Base-by-base conservation (phyloP, 2,797 vertebrate species). In the Clarias laeviceps region DNA sequence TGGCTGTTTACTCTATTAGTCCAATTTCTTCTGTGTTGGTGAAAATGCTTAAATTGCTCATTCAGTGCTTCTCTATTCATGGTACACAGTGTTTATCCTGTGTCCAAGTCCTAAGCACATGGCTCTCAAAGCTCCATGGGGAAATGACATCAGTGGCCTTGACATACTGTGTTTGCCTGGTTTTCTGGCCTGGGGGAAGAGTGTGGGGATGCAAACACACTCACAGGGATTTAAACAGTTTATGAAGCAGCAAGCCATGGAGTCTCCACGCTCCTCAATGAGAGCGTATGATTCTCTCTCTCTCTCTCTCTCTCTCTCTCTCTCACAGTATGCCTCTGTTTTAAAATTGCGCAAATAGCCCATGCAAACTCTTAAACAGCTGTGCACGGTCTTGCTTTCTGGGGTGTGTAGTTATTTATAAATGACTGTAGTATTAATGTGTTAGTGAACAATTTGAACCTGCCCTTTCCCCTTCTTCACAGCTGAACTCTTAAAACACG, bases 111-210 rank as follows among this genome's bases (percentile, higher is more conserved):
- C 69, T 76, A 79, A 66, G 68, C 80, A 61, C 32, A 22, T 61
- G 29, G 56, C 18, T 83, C 87, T 57, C 27, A 57, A 77, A 77
- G 32, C 20, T 87, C 88, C 59, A 87, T 59, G 73, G 80, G 89
- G 83, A 88, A 74, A 92, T 91, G 86, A 91, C 91, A 91, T 91
- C 91, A 92, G 79, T 82, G 87, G 85, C 80, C 82, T 17, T 90
- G 80, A 89, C 87, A 92, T 89, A 90, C 89, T 91, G 83, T 82
- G 61, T 86, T 80, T 72, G 73, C 81, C 87, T 91, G 90, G 89
- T 87, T 83, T 64, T 65, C 11, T 70, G 45, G 59, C 76, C 56
- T 69, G 24, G 54, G 20, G 18, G 0, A 24, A 40, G 12, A 14
- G 64, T 32, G 20, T 22, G n/a, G 6, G 15, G 45, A 2, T 65